A percentile compares a stretch with the other conserved stretches of the same genome.
Evolutionary conservation across 1,140 invertebrate genomes (phyloP).

Genomic region (Amphibalanus amphitrite): DNA sequence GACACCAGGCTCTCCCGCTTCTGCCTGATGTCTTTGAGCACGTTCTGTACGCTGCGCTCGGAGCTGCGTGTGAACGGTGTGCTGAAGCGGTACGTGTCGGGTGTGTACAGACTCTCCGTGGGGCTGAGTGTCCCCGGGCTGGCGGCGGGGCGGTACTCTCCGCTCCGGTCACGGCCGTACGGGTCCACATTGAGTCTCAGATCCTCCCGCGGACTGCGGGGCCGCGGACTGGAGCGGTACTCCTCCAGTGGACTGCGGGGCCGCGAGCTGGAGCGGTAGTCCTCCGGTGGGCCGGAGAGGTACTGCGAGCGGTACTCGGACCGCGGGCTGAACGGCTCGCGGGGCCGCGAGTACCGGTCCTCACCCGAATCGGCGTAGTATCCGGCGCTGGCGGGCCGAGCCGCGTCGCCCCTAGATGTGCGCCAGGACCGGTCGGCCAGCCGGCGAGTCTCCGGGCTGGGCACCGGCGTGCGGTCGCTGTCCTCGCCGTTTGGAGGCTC

Average conservation of each 20-base stretch:
- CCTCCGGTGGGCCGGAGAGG: too few species aligned
- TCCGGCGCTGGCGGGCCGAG: too few species aligned
- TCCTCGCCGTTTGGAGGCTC: not conserved
- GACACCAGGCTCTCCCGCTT: not conserved
- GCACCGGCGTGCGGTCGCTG: not conserved
- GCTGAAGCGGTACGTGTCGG: not conserved
- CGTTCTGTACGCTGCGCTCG: not conserved
- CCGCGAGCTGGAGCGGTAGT: not conserved
- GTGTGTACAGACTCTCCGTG: not conserved
- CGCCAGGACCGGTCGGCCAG: not conserved
- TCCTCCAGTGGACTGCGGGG: too few species aligned
- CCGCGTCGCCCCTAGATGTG: too few species aligned
- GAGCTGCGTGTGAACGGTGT: not conserved
- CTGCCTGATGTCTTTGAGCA: not conserved
- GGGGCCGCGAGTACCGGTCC: not conserved
- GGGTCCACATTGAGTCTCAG: too few species aligned
- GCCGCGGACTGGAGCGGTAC: too few species aligned
- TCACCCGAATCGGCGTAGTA: not conserved
- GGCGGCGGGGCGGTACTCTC: too few species aligned
- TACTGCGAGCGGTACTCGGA: not conserved
- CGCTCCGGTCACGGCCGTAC: too few species aligned
- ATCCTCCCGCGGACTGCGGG: too few species aligned
- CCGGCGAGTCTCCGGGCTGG: not conserved
- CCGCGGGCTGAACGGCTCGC: not conserved
- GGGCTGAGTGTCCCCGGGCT: not conserved